Conservation (phyloP, 2,797 vertebrate genomes). For the Poecilia wingei region DNA sequence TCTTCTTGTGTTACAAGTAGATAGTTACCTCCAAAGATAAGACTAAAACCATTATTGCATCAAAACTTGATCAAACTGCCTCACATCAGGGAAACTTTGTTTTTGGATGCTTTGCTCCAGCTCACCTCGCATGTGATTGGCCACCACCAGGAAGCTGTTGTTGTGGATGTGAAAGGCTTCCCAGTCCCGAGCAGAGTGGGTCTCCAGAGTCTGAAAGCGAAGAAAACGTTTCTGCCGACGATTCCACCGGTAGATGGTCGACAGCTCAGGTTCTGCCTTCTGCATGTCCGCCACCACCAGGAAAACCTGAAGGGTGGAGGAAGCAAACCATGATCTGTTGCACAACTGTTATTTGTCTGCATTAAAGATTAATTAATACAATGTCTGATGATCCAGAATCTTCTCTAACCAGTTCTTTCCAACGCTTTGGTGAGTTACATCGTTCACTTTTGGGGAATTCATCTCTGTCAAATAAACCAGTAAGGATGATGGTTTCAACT, state of each 20-base stretch:
- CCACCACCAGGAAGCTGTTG: conserved; percentile 88
- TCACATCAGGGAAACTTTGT: background rate
- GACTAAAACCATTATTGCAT: background rate
- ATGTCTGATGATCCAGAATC: background rate
- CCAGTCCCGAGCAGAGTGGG: conserved; percentile 89
- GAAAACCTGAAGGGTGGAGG: conserved; percentile 78
- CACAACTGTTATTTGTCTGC: background rate
- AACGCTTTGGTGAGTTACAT: background rate
- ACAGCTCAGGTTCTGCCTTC: conserved; percentile 84
- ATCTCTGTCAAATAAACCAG: background rate
- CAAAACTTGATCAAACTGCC: background rate
- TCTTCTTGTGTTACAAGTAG: background rate
- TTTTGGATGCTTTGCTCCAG: background rate
- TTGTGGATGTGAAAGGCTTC: conserved; percentile 88
- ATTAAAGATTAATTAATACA: background rate
- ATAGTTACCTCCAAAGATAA: background rate
- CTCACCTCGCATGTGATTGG: conserved; percentile 91
- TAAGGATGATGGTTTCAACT: background rate
- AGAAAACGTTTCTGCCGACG: conserved; percentile 78
- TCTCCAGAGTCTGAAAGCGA: conserved; percentile 83
- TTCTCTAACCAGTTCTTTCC: background rate
- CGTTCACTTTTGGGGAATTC: background rate
- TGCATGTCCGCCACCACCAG: conserved; percentile 89
- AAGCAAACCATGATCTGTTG: background rate
- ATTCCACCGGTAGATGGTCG: conserved; percentile 89